Conservation (phyloP, 2,113 vertebrate species). For the Rhineura floridana region DNA sequence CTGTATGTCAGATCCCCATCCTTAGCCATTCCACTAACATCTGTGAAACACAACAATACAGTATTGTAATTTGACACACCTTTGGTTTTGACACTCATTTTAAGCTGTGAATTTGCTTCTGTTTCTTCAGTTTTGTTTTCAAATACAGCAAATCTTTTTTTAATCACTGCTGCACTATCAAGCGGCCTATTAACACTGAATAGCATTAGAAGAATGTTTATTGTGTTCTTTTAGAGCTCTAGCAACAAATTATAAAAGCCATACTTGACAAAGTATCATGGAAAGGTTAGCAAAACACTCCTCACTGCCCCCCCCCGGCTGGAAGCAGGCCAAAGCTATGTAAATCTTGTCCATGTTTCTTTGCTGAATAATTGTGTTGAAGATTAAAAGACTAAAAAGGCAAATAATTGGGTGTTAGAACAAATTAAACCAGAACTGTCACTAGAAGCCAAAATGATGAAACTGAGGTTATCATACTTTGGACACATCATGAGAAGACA, state of each 20-base stretch:
- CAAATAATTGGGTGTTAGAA: no score
- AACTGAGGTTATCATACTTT: no score
- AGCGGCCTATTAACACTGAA: background rate
- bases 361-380: background rate
- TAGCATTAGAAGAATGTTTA: background rate
- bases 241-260: background rate
- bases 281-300: background rate
- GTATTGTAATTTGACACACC: accelerated
- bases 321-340: background rate
- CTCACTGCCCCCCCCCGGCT: background rate
- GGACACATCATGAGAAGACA: no score
- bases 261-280: background rate
- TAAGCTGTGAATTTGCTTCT: background rate
- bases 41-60: background rate
- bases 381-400: no score
- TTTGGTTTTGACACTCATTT: background rate
- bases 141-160: background rate
- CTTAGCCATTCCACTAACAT: no score
- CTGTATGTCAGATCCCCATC: no score
- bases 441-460: no score
- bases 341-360: background rate
- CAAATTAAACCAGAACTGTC: no score
- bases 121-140: background rate
- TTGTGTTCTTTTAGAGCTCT: background rate
- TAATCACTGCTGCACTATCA: accelerated